Conservation (phyloP, 1,140 invertebrate species). For the Acyrthosiphon pisum region DNA sequence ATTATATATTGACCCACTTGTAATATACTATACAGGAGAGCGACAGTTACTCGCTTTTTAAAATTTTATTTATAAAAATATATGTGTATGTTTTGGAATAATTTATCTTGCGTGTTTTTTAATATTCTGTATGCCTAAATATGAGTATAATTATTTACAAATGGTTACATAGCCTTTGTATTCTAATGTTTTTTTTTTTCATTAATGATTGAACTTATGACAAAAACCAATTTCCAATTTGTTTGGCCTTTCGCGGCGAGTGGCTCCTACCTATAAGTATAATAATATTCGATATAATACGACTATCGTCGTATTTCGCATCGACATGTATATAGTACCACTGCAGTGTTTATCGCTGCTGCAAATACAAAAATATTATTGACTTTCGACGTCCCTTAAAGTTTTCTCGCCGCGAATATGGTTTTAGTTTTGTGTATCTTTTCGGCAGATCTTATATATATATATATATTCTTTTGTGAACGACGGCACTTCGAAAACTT, state of each 20-base stretch:
- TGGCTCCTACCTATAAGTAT: not conserved
- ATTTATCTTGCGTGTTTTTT: no score
- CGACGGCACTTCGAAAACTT: not conserved
- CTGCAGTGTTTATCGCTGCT: not conserved
- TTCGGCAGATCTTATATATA: not conserved
- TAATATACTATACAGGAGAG: no score
- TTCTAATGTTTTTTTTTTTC: not conserved
- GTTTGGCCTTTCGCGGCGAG: not conserved
- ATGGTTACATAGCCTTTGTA: not conserved
- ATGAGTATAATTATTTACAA: not conserved
- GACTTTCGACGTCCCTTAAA: not conserved
- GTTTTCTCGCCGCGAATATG: not conserved
- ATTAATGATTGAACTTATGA: not conserved
- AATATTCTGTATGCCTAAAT: no score
- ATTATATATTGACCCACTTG: no score
- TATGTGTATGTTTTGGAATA: not conserved
- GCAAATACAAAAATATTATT: not conserved
- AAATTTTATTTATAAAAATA: not conserved
- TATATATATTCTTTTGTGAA: not conserved
- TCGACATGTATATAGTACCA: not conserved
- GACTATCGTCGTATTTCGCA: not conserved
- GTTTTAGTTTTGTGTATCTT: constrained; percentile 31
- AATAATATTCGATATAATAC: no score
- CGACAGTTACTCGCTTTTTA: no score
- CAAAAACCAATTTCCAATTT: not conserved